Conservation (phyloP, 1,140 invertebrate species). For the Bombus confusus region DNA sequence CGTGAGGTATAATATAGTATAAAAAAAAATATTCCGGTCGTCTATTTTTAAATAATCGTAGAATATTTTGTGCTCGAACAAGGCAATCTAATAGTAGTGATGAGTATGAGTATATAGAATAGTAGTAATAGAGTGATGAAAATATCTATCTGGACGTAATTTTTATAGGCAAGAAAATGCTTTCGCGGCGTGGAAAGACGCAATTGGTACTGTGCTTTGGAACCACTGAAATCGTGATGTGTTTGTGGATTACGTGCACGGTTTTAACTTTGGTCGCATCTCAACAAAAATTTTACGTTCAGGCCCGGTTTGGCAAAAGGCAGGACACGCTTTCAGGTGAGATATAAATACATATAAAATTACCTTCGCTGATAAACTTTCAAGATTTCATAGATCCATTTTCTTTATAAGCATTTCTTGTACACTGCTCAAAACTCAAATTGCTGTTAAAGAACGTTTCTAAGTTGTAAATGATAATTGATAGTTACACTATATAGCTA, state of each 20-base stretch:
- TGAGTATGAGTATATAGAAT: too few species aligned
- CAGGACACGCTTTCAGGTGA: conserved; percentile 54
- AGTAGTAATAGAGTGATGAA: too few species aligned
- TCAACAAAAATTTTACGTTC: conserved; percentile 66
- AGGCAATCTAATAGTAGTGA: too few species aligned
- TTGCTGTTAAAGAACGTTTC: too few species aligned
- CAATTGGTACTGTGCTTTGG: conserved; percentile 49
- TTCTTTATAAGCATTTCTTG: background rate
- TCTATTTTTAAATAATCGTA: background rate
- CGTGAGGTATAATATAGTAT: background rate
- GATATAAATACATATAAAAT: background rate
- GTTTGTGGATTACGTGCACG: conserved; percentile 67
- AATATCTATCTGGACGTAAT: conserved; percentile 4
- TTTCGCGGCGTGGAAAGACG: conserved; percentile 45
- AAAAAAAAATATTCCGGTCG: background rate
- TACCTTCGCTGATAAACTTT: background rate
- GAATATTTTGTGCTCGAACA: background rate
- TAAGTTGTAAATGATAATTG: too few species aligned
- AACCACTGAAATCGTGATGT: conserved; percentile 57
- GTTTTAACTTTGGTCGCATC: conserved; percentile 59
- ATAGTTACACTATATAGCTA: too few species aligned
- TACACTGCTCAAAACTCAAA: too few species aligned
- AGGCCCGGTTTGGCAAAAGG: conserved; percentile 68
- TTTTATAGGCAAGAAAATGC: conserved; percentile 50
- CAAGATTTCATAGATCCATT: background rate